Conservation (phyloP, 2,888 invertebrate genomes). For the Andrena trimmerana region DNA sequence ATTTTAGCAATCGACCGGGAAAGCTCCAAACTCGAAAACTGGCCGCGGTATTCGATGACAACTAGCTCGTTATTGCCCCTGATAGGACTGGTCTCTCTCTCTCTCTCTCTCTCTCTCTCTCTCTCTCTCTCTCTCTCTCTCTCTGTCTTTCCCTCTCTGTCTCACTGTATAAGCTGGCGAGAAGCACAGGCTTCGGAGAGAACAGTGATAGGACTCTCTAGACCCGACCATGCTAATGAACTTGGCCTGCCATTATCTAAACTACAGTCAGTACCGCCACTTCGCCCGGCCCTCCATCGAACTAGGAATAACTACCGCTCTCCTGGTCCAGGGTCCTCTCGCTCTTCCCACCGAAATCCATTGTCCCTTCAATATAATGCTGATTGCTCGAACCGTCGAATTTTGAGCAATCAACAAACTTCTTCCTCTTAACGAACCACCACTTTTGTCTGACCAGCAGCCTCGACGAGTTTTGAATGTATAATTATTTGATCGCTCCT, state of each 20-base stretch:
- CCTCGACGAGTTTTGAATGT: slow-evolving; percentile 39
- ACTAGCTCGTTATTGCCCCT: slow-evolving; percentile 42
- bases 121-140: slow-evolving; percentile 1
- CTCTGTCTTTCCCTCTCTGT: no score
- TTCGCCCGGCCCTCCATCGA: slow-evolving; percentile 67
- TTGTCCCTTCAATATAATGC: slow-evolving; percentile 70
- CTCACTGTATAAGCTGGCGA: slow-evolving; percentile 28
- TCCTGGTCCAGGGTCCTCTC: slow-evolving; percentile 15
- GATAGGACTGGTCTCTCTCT: slow-evolving; percentile 14
- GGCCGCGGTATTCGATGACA: slow-evolving; percentile 41
- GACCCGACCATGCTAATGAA: slow-evolving; percentile 79
- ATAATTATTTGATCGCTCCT: slow-evolving; percentile 39
- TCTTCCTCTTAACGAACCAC: slow-evolving; percentile 55
- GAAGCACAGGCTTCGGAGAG: slow-evolving; percentile 45
- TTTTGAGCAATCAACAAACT: slow-evolving; percentile 61
- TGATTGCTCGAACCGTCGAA: slow-evolving; percentile 73
- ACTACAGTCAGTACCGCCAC: slow-evolving; percentile 75
- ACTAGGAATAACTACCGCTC: slow-evolving; percentile 71
- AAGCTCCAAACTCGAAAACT: slow-evolving; percentile 6
- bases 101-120: no score
- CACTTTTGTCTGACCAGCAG: slow-evolving; percentile 48
- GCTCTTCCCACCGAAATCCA: slow-evolving; percentile 40
- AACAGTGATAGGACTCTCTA: slow-evolving; percentile 65
- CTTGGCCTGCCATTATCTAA: slow-evolving; percentile 79
- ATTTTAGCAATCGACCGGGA: neutral